Conservation (phyloP, 2,797 vertebrate species). For the Babyrousa celebensis region DNA sequence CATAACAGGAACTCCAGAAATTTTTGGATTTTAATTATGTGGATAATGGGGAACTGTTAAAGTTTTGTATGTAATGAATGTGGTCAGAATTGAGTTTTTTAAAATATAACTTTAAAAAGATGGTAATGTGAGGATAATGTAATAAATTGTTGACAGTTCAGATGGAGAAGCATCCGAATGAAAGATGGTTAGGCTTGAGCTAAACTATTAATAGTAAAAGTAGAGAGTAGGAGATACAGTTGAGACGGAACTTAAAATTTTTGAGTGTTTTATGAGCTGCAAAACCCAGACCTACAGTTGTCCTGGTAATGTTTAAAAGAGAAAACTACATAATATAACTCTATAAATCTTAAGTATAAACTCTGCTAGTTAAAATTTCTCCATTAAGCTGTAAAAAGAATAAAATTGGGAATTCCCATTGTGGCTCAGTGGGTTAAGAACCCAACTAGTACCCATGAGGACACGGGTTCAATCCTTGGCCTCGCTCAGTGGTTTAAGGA, state of each 20-base stretch:
- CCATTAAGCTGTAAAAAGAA: background rate
- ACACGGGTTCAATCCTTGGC: too few species aligned
- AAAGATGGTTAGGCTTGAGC: background rate
- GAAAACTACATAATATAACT: background rate
- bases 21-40: conserved; percentile 36
- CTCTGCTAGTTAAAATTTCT: background rate
- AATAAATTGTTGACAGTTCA: conserved; percentile 32
- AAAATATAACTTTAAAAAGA: background rate
- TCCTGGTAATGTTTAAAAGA: conserved; percentile 46
- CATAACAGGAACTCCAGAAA: too few species aligned
- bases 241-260: conserved; percentile 32
- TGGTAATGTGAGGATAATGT: background rate
- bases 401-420: background rate
- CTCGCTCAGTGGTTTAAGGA: too few species aligned
- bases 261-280: conserved; percentile 50
- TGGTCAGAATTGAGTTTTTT: conserved; percentile 48
- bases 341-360: conserved; percentile 35
- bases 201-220: conserved; percentile 59
- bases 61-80: background rate
- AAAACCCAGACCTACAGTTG: background rate
- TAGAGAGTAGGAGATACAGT: conserved; percentile 30
- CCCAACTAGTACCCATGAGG: too few species aligned
- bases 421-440: too few species aligned
- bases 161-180: background rate
- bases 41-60: background rate